phyloP scores from a whole-genome alignment of 1,140 invertebrate species.

The Drosophila ambigua region DNA sequence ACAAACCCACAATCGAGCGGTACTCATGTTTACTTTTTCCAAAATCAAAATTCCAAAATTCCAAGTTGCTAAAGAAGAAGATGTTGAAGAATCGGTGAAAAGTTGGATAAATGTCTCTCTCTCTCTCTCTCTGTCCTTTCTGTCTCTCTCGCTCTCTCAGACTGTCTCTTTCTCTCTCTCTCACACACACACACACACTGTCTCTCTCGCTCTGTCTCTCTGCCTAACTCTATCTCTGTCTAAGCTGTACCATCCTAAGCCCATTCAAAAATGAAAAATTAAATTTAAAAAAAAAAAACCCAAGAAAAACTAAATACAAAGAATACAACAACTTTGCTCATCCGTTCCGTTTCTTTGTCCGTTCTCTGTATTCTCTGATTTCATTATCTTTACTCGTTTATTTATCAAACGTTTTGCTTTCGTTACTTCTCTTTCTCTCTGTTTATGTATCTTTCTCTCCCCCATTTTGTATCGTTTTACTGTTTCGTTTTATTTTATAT shows the following conservation, averaged over 20 bases:
- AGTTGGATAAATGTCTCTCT: constrained; percentile 44
- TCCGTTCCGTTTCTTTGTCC: constrained; percentile 64
- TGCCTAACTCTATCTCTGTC: constrained; percentile 51
- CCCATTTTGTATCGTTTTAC: constrained; percentile 4
- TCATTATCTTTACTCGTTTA: constrained; percentile 18
- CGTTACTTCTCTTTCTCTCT: neutral
- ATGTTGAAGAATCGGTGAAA: constrained; percentile 55
- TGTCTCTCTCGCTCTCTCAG: constrained; percentile 39
- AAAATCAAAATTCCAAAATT: constrained; percentile 50
- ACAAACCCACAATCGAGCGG: constrained; percentile 43
- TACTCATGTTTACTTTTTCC: constrained; percentile 60
- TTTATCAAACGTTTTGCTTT: constrained; percentile 11
- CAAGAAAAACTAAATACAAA: constrained; percentile 57
- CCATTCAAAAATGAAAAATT: constrained; percentile 41
- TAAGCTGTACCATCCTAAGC: constrained; percentile 64
- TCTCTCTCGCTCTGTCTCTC: constrained; percentile 32
- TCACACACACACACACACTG: constrained; percentile 17
- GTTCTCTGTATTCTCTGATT: constrained; percentile 58
- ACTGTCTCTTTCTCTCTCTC: constrained; percentile 20
- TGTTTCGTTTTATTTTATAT: constrained; percentile 16
- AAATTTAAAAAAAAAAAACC: constrained; percentile 35
- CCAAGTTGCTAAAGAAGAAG: constrained; percentile 35
- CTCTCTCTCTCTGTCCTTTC: constrained; percentile 40
- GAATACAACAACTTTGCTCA: constrained; percentile 70
- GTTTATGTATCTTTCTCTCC: neutral